Conservation (phyloP, 2,888 invertebrate species). For the Trichogramma dendrolimi region DNA sequence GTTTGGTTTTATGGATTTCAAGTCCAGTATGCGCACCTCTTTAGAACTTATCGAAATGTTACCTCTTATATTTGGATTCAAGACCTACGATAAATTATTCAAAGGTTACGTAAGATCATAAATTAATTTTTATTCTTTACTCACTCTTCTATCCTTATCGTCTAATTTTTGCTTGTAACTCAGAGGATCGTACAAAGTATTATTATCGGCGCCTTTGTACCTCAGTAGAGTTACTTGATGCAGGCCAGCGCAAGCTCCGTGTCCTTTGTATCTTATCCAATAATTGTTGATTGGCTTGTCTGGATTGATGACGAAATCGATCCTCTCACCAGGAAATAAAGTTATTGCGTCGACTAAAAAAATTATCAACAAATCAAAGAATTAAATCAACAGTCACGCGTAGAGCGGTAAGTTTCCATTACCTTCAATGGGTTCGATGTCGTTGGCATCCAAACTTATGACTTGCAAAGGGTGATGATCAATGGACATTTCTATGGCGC, state of each 20-base stretch:
- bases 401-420: slow-evolving; percentile 26
- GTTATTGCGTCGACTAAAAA: slow-evolving; percentile 61
- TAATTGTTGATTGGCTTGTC: slow-evolving; percentile 68
- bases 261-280: slow-evolving; percentile 75
- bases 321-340: slow-evolving; percentile 84
- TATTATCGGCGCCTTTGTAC: slow-evolving; percentile 60
- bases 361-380: neutral
- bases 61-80: neutral
- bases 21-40: neutral
- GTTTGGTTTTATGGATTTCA: neutral
- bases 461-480: slow-evolving; percentile 76
- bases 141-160: neutral
- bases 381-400: neutral
- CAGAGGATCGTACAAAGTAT: slow-evolving; percentile 53
- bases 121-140: neutral
- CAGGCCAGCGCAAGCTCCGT: slow-evolving; percentile 53
- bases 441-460: slow-evolving; percentile 75
- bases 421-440: slow-evolving; percentile 72
- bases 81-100: neutral
- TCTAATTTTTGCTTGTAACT: neutral
- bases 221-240: slow-evolving; percentile 69
- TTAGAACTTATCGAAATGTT: slow-evolving; percentile 4
- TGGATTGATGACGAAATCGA: slow-evolving; percentile 77
- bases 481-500: slow-evolving; percentile 77
- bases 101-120: neutral